phyloP scores from a whole-genome alignment of 2,797 vertebrate genomes.

The Pangasius djambal region DNA sequence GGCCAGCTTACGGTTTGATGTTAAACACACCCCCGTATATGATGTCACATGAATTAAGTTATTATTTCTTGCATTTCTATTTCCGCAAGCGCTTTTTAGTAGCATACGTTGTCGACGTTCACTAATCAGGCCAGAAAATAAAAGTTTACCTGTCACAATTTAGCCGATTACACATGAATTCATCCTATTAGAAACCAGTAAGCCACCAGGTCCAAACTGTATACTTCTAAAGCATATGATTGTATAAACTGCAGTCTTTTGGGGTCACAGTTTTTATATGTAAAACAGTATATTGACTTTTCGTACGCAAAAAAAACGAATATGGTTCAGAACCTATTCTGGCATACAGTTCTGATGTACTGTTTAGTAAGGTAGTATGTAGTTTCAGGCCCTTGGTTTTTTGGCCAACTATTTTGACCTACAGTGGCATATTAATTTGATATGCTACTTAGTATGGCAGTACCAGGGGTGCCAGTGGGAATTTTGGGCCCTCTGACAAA shows the following conservation, averaged over 20 bases:
- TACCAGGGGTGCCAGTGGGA: too few relatives aligned
- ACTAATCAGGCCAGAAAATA: background rate
- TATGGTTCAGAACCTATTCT: too few relatives aligned
- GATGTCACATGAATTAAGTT: background rate
- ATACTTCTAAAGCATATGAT: background rate
- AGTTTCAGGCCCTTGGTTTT: too few relatives aligned
- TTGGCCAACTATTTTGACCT: too few relatives aligned
- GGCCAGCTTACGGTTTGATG: background rate
- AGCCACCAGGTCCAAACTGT: background rate
- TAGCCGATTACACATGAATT: background rate
- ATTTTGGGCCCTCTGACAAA: too few relatives aligned
- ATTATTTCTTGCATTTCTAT: background rate
- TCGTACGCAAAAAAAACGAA: too few relatives aligned
- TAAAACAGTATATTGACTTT: too few relatives aligned
- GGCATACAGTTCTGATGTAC: too few relatives aligned
- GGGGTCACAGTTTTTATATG: background rate
- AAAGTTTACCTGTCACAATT: too few relatives aligned
- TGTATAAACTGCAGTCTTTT: background rate
- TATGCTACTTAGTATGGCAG: too few relatives aligned
- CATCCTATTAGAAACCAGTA: background rate
- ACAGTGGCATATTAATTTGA: too few relatives aligned
- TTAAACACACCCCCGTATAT: background rate
- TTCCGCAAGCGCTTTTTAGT: background rate
- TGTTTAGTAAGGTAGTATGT: too few relatives aligned
- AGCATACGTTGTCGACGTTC: background rate